phyloP scores from a whole-genome alignment of 2,888 invertebrate genomes.

The Endomychus coccineus region DNA sequence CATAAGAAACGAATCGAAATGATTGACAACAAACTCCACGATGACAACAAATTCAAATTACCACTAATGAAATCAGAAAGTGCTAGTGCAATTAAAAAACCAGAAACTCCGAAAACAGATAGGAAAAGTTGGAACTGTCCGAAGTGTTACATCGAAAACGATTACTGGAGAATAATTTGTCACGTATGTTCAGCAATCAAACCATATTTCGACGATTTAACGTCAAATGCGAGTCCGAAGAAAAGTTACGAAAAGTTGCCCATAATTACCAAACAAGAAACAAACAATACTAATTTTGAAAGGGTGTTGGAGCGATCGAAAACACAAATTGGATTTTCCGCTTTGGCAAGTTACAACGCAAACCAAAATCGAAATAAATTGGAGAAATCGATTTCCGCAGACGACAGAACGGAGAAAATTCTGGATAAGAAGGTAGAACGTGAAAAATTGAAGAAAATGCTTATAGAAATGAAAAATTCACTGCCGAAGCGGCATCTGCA shows the following conservation, averaged over 20 bases:
- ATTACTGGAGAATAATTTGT: conserved; percentile 55
- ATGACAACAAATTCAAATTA: conserved; percentile 16
- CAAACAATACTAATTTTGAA: conserved; percentile 26
- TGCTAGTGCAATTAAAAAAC: conserved; percentile 34
- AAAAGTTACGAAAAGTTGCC: conserved; percentile 10
- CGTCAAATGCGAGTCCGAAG: conserved; percentile 14
- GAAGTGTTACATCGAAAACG: conserved; percentile 54
- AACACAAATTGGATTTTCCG: conserved; percentile 42
- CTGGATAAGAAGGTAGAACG: conserved; percentile 46
- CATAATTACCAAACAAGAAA: conserved; percentile 18
- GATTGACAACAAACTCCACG: conserved; percentile 31
- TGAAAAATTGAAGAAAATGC: conserved; percentile 59
- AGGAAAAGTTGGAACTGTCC: conserved; percentile 51
- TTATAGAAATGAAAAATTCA: conserved; percentile 72
- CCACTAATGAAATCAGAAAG: conserved; percentile 42
- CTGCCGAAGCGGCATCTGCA: conserved; percentile 51
- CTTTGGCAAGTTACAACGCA: conserved; percentile 33
- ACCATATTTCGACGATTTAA: conserved; percentile 43
- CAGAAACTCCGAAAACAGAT: conserved; percentile 35
- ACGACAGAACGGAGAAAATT: conserved; percentile 36
- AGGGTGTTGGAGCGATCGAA: conserved; percentile 37
- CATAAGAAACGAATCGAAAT: conserved; percentile 33
- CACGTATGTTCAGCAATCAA: conserved; percentile 52
- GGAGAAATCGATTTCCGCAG: conserved; percentile 23
- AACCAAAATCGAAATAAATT: conserved; percentile 24